Evolutionary conservation across 1,140 invertebrate species (phyloP).

Genomic region (Drosophila persimilis): DNA sequence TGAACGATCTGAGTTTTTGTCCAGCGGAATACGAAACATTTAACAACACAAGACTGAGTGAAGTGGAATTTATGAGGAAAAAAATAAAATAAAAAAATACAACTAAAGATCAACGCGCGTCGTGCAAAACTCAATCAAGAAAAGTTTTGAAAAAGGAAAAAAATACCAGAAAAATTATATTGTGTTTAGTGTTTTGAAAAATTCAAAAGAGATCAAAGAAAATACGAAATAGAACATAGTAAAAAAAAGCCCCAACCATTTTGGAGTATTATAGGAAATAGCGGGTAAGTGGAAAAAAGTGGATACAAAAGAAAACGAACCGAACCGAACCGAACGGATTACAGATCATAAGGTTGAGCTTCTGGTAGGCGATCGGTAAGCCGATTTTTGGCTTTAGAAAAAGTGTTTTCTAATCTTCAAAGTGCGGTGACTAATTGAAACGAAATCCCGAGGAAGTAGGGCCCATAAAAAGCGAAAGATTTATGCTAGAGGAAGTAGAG

Average conservation of each 20-base stretch:
- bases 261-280: slow-evolving; percentile 31
- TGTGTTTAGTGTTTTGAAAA: slow-evolving; percentile 1
- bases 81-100: slow-evolving; percentile 7
- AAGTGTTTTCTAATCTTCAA: slow-evolving; percentile 33
- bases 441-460: slow-evolving; percentile 16
- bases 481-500: slow-evolving; percentile 37
- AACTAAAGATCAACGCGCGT: slow-evolving; percentile 19
- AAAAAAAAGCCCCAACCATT: slow-evolving; percentile 3
- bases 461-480: slow-evolving; percentile 25
- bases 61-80: slow-evolving; percentile 5
- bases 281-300: slow-evolving; percentile 31
- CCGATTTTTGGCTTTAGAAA: slow-evolving; percentile 24
- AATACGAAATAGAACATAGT: slow-evolving; percentile 5
- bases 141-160: slow-evolving; percentile 21
- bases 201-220: slow-evolving; percentile 5
- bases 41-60: not conserved
- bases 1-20: slow-evolving; percentile 25
- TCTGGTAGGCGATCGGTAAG: slow-evolving; percentile 37
- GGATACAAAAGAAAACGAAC: slow-evolving; percentile 13
- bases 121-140: slow-evolving; percentile 24
- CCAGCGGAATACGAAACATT: slow-evolving; percentile 25
- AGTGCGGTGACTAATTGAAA: slow-evolving; percentile 50
- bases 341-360: slow-evolving; percentile 21
- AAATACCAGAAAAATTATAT: slow-evolving; percentile 14
- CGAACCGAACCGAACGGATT: slow-evolving; percentile 23